Evolutionary conservation across 2,888 invertebrate species (phyloP), one percentile per base, ranked within the genome.

Genomic region (Drosophila heteroneura): DNA sequence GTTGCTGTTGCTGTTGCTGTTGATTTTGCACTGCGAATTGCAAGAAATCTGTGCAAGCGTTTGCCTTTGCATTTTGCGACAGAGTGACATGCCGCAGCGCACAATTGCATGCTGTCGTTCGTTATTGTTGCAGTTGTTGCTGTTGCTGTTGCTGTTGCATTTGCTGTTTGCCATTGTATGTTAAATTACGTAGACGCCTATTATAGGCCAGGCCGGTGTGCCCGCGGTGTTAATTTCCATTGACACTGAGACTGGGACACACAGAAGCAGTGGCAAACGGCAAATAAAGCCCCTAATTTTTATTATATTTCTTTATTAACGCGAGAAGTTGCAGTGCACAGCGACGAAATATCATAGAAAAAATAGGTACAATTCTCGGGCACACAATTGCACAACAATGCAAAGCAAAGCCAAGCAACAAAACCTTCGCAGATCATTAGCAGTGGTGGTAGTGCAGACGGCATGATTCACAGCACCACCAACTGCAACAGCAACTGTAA

Each of bases 151-250:
- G 47, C 35, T 19, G 53, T 22, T 60, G 66, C 56, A 44, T 33
- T 51, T 63, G 82, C 69, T 52, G 67, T 60, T 70, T 70, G 85
- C 89, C 79, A 87, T 87, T 86, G 90, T 86, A 88, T 90, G 90
- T 74, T 81, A 86, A 90, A 79, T 79, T 81, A 86, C 84, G 86
- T 90, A 84, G 83, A 90, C 89, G 87, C 89, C 90, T 81, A 73
- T 76, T 77, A 73, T 68, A 60, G 85, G 74, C 83, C 83, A 83
- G 54, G 76, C 76, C 71, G 76, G 70, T 76, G 71, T 76, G 74
- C 74, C 72, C 47, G 71, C 76, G 86, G 89, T 89, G 89, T 89
- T 86, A 84, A 90, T 88, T 89, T 90, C 77, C 87, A 90, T 81
- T 88, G 90, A 89, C 87, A 89, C 87, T 90, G 89, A 74, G 65